These are phyloP conservation scores for Platichthys stellatus DNA, from an alignment of 2,113 vertebrate species.

Conservation along the genomic window DNA sequence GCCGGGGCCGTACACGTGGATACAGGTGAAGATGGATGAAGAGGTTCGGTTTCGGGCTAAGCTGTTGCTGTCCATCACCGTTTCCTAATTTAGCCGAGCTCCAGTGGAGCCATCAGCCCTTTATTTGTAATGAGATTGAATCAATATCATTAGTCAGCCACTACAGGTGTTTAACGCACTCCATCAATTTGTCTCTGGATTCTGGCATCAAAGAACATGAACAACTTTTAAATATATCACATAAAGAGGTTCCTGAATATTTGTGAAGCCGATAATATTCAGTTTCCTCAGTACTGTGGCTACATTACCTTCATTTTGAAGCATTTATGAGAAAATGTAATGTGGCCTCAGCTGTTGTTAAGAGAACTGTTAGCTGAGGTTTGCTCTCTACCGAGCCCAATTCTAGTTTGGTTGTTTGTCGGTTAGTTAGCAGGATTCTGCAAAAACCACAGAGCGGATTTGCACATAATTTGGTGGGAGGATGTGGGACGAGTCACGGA, in stretches of 20 bases:
- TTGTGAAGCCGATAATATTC: background rate
- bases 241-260: background rate
- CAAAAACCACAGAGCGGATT: too few species aligned
- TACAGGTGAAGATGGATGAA: conserved; percentile 6
- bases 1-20: background rate
- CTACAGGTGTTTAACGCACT: conserved; percentile 52
- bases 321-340: background rate
- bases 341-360: too few species aligned
- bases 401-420: too few species aligned
- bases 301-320: conserved; percentile 4
- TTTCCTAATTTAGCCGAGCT: conserved; percentile 39
- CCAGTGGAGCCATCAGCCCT: conserved; percentile 50
- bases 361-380: too few species aligned
- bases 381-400: too few species aligned
- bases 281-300: background rate
- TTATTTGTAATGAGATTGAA: conserved; percentile 63
- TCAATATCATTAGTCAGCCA: conserved; percentile 69
- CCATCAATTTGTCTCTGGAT: conserved; percentile 27
- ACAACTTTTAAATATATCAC: background rate
- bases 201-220: background rate
- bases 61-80: conserved; percentile 40
- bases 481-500: too few species aligned
- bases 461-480: too few species aligned
- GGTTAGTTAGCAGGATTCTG: too few species aligned
- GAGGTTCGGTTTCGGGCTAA: conserved; percentile 18